Conservation (phyloP, 2,797 vertebrate genomes). For the Thripadectes ignobilis region DNA sequence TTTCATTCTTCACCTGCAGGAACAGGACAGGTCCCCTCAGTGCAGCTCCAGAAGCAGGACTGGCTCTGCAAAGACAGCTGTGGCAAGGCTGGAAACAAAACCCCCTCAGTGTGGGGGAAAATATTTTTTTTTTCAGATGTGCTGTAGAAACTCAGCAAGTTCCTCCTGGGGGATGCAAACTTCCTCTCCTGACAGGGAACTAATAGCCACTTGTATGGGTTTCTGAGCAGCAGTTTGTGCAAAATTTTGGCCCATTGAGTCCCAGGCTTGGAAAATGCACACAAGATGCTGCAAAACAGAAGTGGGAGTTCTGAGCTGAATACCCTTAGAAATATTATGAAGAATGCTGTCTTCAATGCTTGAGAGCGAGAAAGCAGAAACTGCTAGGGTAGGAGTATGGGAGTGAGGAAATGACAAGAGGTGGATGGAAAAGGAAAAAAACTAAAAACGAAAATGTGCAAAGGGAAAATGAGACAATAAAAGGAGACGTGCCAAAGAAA, state of each 20-base stretch:
- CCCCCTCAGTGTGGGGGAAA: neutral
- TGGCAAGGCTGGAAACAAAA: neutral
- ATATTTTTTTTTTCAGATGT: neutral
- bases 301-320: neutral
- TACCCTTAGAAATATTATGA: neutral
- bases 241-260: neutral
- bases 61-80: neutral
- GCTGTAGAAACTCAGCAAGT: constrained; percentile 8
- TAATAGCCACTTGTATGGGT: neutral
- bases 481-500: neutral
- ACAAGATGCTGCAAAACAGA: neutral
- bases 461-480: neutral
- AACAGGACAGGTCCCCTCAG: neutral
- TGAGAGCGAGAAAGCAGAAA: neutral
- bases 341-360: fast-evolving
- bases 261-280: neutral
- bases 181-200: constrained; percentile 35
- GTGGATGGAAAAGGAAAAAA: neutral
- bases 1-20: neutral
- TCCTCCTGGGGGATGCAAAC: neutral
- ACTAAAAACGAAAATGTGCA: neutral
- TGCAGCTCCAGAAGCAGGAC: neutral
- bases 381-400: neutral
- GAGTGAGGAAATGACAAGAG: neutral
- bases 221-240: neutral